These are phyloP conservation scores for Acrocephalus arundinaceus DNA, from an alignment of 2,113 vertebrate genomes.

Conservation along the genomic window DNA sequence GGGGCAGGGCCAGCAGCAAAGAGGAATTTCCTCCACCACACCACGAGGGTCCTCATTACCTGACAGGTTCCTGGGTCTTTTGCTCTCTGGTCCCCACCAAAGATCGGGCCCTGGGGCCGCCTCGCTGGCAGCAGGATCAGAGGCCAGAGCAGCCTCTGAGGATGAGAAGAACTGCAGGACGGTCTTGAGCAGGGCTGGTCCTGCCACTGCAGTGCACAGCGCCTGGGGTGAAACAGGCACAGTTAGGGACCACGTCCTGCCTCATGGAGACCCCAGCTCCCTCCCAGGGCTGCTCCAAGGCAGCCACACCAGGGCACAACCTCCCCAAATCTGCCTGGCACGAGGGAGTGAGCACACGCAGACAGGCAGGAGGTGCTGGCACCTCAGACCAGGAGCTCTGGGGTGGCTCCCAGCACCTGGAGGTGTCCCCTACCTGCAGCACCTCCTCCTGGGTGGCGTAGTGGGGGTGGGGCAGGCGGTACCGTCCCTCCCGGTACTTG, in stretches of 20 bases:
- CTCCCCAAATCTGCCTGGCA: neutral
- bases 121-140: neutral
- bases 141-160: conserved; percentile 50
- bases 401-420: neutral
- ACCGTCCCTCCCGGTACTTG: conserved; percentile 89
- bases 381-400: neutral
- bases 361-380: neutral
- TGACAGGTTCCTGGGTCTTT: neutral
- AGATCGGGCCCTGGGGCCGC: neutral
- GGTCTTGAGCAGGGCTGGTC: conserved; percentile 89
- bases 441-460: conserved; percentile 84
- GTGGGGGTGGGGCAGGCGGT: conserved; percentile 81
- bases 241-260: accelerated
- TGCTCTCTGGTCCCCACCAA: neutral
- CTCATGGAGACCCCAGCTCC: accelerated
- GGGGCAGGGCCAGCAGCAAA: neutral
- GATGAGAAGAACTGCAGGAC: conserved; percentile 90
- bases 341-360: accelerated
- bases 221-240: conserved; percentile 63
- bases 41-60: neutral
- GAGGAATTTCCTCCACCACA: neutral
- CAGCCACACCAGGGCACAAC: neutral
- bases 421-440: conserved; percentile 81
- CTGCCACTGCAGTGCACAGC: conserved; percentile 84
- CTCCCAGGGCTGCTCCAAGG: no score